phyloP scores from a whole-genome alignment of 2,113 vertebrate genomes.

The Eidolon helvum region DNA sequence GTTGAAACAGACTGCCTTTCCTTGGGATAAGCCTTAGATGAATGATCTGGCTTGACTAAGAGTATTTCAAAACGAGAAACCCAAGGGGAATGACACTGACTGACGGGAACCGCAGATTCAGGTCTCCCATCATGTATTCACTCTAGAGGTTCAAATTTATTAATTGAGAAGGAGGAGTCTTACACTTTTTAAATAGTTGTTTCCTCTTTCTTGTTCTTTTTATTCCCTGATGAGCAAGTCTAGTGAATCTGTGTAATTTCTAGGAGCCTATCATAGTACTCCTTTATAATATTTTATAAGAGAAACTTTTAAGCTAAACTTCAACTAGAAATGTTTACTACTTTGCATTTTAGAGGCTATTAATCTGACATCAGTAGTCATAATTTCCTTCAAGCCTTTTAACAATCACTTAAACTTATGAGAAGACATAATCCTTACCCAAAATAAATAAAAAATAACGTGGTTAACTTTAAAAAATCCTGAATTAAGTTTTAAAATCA shows the following conservation, averaged over 20 bases:
- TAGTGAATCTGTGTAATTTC: not conserved
- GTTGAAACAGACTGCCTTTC: not conserved
- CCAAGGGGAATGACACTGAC: not conserved
- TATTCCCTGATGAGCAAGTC: not conserved
- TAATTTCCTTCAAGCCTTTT: not conserved
- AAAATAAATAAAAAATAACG: slow-evolving; percentile 31
- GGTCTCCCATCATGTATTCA: not conserved
- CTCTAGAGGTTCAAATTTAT: not conserved
- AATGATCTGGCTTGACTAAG: not conserved
- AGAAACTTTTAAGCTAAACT: not conserved
- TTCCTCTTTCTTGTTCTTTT: not conserved
- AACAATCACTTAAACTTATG: slow-evolving; percentile 7
- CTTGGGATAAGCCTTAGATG: not conserved
- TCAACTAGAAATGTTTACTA: not conserved
- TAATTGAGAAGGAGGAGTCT: not conserved
- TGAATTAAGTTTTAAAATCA: slow-evolving; percentile 37
- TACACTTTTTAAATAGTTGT: not conserved
- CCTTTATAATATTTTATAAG: not conserved
- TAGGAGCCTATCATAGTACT: not conserved
- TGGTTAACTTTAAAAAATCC: not conserved
- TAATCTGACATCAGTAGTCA: not conserved
- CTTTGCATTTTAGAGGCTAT: not conserved
- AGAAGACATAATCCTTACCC: slow-evolving; percentile 34
- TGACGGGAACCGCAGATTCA: not conserved
- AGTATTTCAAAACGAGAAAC: not conserved